Conservation (phyloP, 2,888 invertebrate genomes). For the Sicus ferrugineus region DNA sequence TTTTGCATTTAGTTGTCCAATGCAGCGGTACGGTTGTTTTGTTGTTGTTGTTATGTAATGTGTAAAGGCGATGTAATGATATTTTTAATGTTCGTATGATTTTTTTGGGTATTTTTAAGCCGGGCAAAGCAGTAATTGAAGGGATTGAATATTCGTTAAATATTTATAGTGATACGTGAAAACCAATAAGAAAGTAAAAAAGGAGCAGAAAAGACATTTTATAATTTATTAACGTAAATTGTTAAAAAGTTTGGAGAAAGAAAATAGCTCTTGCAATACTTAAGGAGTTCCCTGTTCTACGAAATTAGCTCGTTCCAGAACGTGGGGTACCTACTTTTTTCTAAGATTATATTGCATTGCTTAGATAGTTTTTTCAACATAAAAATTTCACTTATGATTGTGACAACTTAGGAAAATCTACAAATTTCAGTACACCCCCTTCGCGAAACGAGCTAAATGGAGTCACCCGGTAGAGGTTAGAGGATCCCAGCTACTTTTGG, state of each 20-base stretch:
- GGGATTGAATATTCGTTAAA: slow-evolving; percentile 9
- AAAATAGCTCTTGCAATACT: neutral
- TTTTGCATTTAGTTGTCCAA: slow-evolving; percentile 32
- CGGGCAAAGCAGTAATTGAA: slow-evolving; percentile 60
- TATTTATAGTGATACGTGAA: slow-evolving; percentile 14
- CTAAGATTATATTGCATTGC: too few relatives aligned
- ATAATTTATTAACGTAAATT: slow-evolving; percentile 8
- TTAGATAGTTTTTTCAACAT: too few relatives aligned
- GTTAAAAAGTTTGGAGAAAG: neutral
- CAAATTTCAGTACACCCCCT: too few relatives aligned
- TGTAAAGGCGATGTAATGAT: slow-evolving; percentile 36
- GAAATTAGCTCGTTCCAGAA: neutral
- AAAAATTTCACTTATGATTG: too few relatives aligned
- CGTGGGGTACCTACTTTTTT: neutral
- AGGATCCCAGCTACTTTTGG: slow-evolving; percentile 12
- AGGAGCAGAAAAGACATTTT: slow-evolving; percentile 19
- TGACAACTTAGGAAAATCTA: too few relatives aligned
- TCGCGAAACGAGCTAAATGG: slow-evolving; percentile 7
- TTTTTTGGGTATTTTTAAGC: slow-evolving; percentile 50
- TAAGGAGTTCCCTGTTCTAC: neutral
- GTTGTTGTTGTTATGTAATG: slow-evolving; percentile 20
- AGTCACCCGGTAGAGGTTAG: neutral
- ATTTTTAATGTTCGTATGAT: slow-evolving; percentile 38
- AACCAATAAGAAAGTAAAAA: slow-evolving; percentile 32
- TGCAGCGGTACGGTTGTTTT: slow-evolving; percentile 12